Evolutionary conservation across 2,888 invertebrate species (phyloP).

Genomic region (Conomelus anceps): DNA sequence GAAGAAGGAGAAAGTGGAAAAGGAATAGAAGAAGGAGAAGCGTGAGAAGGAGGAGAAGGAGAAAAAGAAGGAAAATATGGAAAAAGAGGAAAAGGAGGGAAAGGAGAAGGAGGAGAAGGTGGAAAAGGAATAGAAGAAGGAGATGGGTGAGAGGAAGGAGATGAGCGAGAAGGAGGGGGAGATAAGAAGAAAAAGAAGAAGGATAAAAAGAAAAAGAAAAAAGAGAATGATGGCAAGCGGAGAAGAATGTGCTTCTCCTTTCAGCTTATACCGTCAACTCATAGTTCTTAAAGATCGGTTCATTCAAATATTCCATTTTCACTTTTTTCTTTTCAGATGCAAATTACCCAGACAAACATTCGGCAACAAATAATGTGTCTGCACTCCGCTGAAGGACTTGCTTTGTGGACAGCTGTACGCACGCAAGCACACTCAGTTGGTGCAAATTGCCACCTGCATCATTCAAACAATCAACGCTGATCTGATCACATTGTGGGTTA

Average conservation of each 20-base stretch:
- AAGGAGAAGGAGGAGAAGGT: no score
- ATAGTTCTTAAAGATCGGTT: neutral
- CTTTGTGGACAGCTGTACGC: neutral
- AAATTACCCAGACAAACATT: neutral
- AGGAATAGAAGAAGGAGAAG: no score
- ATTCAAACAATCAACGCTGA: neutral
- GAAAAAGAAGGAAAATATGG: no score
- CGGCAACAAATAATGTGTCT: neutral
- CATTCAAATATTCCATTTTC: neutral
- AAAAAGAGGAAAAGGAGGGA: no score
- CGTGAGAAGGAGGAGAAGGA: no score
- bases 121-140: no score
- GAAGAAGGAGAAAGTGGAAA: neutral
- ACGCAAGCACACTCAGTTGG: neutral
- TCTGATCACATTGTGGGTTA: neutral
- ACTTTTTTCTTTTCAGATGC: neutral
- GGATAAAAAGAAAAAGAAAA: no score
- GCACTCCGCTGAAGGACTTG: neutral
- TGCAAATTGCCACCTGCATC: neutral
- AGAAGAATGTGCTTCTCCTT: neutral
- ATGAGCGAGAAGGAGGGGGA: no score
- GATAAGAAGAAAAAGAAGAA: no score
- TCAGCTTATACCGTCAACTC: neutral
- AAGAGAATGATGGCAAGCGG: no score
- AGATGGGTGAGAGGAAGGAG: no score